phyloP scores from a whole-genome alignment of 2,797 vertebrate species.

The Rhinogobio ventralis region DNA sequence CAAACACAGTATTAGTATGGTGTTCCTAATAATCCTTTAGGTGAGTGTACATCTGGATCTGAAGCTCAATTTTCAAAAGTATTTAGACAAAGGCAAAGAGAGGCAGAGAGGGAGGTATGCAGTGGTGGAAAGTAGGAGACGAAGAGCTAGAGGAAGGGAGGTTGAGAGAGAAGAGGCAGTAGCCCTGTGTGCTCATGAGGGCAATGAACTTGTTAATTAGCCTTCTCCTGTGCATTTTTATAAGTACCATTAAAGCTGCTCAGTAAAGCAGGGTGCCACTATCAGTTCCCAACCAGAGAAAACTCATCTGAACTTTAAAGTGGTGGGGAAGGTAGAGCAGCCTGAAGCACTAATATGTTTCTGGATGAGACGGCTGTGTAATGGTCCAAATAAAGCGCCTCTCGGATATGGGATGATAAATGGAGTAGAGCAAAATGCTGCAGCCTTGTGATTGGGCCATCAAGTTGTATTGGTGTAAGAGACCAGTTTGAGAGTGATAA shows the following conservation, averaged over 20 bases:
- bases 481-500: not conserved
- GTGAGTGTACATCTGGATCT: not conserved
- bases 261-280: slow-evolving; percentile 37
- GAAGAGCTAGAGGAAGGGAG: not conserved
- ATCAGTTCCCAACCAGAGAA: slow-evolving; percentile 34
- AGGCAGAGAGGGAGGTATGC: not conserved
- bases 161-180: slow-evolving; percentile 12
- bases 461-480: slow-evolving; percentile 47
- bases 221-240: slow-evolving; percentile 45
- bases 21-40: no score
- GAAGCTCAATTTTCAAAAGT: not conserved
- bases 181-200: slow-evolving; percentile 37
- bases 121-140: not conserved
- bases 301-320: slow-evolving; percentile 60
- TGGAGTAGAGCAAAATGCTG: slow-evolving; percentile 45
- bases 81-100: slow-evolving; percentile 7
- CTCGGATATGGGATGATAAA: slow-evolving; percentile 49
- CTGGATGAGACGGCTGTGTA: slow-evolving; percentile 53
- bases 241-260: slow-evolving; percentile 53
- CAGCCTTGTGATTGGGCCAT: slow-evolving; percentile 25
- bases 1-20: no score
- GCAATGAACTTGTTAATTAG: slow-evolving; percentile 38
- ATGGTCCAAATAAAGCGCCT: slow-evolving; percentile 55
- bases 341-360: slow-evolving; percentile 53
- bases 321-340: slow-evolving; percentile 42